Conservation (phyloP, 2,888 invertebrate genomes). For the Fissipunctia ypsillon region DNA sequence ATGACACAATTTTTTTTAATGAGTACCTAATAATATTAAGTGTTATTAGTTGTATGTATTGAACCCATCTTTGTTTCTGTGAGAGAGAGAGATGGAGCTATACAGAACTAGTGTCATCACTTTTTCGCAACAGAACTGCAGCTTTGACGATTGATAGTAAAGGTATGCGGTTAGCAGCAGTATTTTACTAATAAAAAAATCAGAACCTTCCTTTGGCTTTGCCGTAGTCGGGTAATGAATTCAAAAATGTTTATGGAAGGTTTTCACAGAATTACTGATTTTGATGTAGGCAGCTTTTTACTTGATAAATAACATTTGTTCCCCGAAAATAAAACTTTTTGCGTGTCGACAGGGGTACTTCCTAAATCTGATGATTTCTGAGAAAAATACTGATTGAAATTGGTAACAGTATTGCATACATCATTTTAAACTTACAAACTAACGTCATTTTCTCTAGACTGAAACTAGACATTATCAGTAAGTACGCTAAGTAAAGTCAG, state of each 20-base stretch:
- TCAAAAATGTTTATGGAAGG: neutral
- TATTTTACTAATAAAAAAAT: neutral
- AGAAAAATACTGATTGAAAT: neutral
- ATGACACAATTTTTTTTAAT: conserved; percentile 36
- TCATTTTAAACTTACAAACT: neutral
- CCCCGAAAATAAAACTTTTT: neutral
- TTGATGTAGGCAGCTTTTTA: neutral
- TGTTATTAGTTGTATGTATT: conserved; percentile 4
- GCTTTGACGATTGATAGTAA: neutral
- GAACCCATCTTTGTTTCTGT: neutral
- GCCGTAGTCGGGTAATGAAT: neutral
- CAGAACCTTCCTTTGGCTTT: too few species aligned
- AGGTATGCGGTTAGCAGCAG: neutral
- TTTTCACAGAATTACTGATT: neutral
- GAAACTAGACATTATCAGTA: too few species aligned
- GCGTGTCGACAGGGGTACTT: neutral
- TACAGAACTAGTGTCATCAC: neutral
- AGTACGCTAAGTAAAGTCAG: too few species aligned
- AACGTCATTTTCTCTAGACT: neutral
- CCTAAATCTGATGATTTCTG: neutral
- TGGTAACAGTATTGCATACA: neutral
- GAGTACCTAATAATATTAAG: too few species aligned
- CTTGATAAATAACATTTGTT: neutral
- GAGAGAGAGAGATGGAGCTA: neutral
- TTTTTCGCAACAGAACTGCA: neutral